These are phyloP conservation scores for Drosophila watanabei DNA, from an alignment of 1,140 invertebrate genomes.

Conservation along the genomic window DNA sequence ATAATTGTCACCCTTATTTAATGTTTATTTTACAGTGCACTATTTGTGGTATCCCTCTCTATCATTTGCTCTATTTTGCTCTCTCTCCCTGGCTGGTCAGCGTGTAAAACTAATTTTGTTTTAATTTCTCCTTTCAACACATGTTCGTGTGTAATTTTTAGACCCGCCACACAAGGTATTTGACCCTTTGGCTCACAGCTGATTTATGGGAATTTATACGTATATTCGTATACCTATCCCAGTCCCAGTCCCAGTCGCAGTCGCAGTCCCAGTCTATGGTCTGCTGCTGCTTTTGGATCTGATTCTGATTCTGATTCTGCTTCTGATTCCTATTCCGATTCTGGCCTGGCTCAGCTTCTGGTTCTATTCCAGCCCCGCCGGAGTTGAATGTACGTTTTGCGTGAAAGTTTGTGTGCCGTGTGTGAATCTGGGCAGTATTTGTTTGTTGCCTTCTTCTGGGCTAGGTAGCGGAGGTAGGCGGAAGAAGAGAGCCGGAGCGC, in stretches of 20 bases:
- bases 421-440: slow-evolving; percentile 49
- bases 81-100: slow-evolving; percentile 23
- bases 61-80: slow-evolving; percentile 21
- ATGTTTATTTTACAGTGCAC: slow-evolving; percentile 7
- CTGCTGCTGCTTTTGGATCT: slow-evolving; percentile 42
- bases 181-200: slow-evolving; percentile 85
- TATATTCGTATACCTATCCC: slow-evolving; percentile 63
- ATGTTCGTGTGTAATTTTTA: slow-evolving; percentile 84
- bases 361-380: slow-evolving; percentile 36
- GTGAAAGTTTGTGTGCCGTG: slow-evolving; percentile 74
- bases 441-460: slow-evolving; percentile 71
- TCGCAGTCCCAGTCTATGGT: slow-evolving; percentile 43
- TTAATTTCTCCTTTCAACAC: slow-evolving; percentile 82
- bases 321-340: slow-evolving; percentile 47
- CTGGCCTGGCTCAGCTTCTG: slow-evolving; percentile 32
- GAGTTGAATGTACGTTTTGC: slow-evolving; percentile 80
- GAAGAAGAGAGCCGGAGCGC: slow-evolving; percentile 32
- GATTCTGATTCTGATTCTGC: slow-evolving; percentile 35
- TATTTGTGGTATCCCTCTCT: background rate
- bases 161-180: slow-evolving; percentile 75
- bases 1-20: slow-evolving; percentile 8
- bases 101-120: slow-evolving; percentile 80
- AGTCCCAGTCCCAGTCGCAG: background rate
- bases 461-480: slow-evolving; percentile 11
- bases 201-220: slow-evolving; percentile 84